A percentile compares a stretch with the other conserved stretches of the same genome.
phyloP scores from a whole-genome alignment of 2,888 invertebrate species.

The Microplitis manilae region DNA sequence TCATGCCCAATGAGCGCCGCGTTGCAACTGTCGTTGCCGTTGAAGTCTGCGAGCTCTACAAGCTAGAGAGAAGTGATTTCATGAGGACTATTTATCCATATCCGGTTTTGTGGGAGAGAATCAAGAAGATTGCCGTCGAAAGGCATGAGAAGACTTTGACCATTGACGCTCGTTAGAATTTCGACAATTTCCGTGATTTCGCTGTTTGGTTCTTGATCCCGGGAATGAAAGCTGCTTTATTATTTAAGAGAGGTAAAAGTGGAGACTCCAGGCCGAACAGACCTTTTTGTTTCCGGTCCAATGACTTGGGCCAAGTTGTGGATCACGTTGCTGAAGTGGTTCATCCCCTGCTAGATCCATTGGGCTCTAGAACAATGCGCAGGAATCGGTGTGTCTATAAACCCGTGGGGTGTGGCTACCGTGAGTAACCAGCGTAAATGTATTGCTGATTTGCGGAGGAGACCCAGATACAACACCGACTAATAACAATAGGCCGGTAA shows the following conservation, averaged over 20 bases:
- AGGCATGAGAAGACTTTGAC: conserved; percentile 66
- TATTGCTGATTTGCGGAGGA: background rate
- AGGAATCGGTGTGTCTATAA: background rate
- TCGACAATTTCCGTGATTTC: no score
- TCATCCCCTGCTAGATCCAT: background rate
- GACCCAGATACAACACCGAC: background rate
- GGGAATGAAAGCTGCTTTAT: no score
- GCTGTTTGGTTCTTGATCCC: no score
- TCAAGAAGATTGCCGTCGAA: conserved; percentile 67
- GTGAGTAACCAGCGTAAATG: conserved; percentile 51
- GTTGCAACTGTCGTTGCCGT: conserved; percentile 70
- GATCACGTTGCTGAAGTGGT: no score
- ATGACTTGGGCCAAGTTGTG: no score
- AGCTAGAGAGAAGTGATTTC: conserved; percentile 67
- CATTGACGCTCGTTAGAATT: conserved; percentile 56
- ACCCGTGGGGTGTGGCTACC: background rate
- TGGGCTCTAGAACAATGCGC: background rate
- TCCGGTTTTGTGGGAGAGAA: conserved; percentile 68
- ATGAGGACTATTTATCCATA: conserved; percentile 67
- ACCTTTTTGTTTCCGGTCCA: no score
- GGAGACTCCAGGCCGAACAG: no score
- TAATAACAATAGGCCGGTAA: background rate
- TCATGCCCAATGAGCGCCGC: conserved; percentile 67
- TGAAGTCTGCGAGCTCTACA: conserved; percentile 70
- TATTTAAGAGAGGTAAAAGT: no score